Conservation (phyloP, 2,113 vertebrate genomes). For the Carollia perspicillata region DNA sequence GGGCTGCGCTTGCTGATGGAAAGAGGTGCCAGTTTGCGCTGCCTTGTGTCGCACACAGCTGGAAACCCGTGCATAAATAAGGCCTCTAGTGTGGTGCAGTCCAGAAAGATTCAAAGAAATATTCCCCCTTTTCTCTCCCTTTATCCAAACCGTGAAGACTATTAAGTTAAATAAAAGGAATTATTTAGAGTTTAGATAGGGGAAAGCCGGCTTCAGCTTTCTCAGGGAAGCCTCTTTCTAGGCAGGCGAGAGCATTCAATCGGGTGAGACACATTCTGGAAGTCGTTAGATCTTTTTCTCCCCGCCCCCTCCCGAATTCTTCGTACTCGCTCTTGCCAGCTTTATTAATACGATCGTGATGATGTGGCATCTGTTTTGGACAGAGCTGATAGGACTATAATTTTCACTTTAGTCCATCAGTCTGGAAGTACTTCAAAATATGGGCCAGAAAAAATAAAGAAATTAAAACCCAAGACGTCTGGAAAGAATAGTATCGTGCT, state of each 20-base stretch:
- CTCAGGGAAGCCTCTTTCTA: slow-evolving; percentile 47
- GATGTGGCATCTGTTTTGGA: slow-evolving; percentile 75
- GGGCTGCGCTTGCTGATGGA: slow-evolving; percentile 73
- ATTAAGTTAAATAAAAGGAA: slow-evolving; percentile 60
- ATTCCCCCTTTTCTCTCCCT: slow-evolving; percentile 25
- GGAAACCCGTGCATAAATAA: slow-evolving; percentile 65
- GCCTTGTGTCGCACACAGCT: slow-evolving; percentile 79
- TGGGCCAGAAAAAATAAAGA: slow-evolving; percentile 68
- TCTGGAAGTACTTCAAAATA: slow-evolving; percentile 67
- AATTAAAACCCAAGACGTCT: slow-evolving; percentile 48
- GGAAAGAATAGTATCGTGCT: neutral
- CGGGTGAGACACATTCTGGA: slow-evolving; percentile 44
- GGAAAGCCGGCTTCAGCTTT: neutral
- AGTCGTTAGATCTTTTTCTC: slow-evolving; percentile 35
- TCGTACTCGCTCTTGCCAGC: slow-evolving; percentile 21
- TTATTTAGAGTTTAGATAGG: neutral
- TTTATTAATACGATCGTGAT: slow-evolving; percentile 73
- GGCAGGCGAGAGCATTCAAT: neutral
- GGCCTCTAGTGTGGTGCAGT: slow-evolving; percentile 48
- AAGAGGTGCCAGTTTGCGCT: slow-evolving; percentile 80
- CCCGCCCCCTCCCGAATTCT: neutral
- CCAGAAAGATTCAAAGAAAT: slow-evolving; percentile 28
- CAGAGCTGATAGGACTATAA: slow-evolving; percentile 58
- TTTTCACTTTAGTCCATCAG: slow-evolving; percentile 64
- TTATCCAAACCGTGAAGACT: slow-evolving; percentile 8